phyloP scores from a whole-genome alignment of 2,797 vertebrate genomes.

The Harpagifer antarcticus region DNA sequence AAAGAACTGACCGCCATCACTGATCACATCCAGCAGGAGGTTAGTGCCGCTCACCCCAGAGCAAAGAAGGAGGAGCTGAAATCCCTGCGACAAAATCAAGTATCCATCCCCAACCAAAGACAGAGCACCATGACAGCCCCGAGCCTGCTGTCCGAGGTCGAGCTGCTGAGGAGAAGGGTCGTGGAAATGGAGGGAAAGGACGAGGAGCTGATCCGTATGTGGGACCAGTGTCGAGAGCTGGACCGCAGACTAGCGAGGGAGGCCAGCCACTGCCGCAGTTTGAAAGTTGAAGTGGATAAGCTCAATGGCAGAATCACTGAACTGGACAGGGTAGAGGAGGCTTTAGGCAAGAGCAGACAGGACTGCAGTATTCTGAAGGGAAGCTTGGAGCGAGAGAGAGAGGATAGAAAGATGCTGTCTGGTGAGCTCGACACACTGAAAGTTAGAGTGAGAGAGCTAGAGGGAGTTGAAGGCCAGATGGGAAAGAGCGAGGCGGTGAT shows the following conservation, averaged over 20 bases:
- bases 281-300: constrained; percentile 92
- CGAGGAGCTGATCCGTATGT: constrained; percentile 94
- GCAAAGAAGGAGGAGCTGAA: constrained; percentile 83
- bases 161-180: constrained; percentile 91
- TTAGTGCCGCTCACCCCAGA: constrained; percentile 76
- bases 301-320: constrained; percentile 93
- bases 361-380: constrained; percentile 91
- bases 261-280: constrained; percentile 86
- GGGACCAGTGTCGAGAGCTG: constrained; percentile 93
- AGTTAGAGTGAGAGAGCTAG: constrained; percentile 90
- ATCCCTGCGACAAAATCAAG: constrained; percentile 78
- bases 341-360: constrained; percentile 93
- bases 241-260: constrained; percentile 91
- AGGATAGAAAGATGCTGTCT: constrained; percentile 87
- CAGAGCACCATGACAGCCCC: constrained; percentile 87
- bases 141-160: constrained; percentile 90
- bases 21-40: constrained; percentile 83
- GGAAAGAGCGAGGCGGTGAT: constrained; percentile 91
- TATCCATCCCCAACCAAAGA: constrained; percentile 76
- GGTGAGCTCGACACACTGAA: constrained; percentile 91
- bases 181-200: constrained; percentile 97
- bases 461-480: constrained; percentile 88
- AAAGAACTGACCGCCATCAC: constrained; percentile 85
- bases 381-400: constrained; percentile 92
- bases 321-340: constrained; percentile 94